Conservation (phyloP, 2,797 vertebrate genomes). For the Poeciliopsis gracilis region DNA sequence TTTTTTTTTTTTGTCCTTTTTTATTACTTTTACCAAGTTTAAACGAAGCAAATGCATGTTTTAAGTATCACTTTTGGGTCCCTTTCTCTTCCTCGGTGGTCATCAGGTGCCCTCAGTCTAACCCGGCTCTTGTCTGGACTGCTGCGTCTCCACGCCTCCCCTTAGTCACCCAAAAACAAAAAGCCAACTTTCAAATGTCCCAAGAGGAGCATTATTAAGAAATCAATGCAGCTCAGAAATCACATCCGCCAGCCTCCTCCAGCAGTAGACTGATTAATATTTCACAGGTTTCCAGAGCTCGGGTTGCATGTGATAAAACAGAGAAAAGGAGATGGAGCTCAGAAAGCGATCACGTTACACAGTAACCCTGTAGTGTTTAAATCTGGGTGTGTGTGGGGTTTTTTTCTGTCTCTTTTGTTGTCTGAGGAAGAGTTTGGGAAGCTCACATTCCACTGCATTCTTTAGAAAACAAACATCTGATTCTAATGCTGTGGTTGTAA, state of each 20-base stretch:
- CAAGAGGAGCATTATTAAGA: constrained; percentile 54
- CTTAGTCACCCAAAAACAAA: constrained; percentile 21
- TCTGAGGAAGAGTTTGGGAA: constrained; percentile 5
- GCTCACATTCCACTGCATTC: constrained; percentile 35
- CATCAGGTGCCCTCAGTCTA: background rate
- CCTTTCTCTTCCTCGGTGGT: background rate
- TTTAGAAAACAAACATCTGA: background rate
- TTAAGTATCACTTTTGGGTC: background rate
- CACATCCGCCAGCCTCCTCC: constrained; percentile 49
- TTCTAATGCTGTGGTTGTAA: background rate
- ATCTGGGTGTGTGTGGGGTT: constrained; percentile 8
- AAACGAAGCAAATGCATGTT: background rate
- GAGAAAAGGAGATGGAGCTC: constrained; percentile 31
- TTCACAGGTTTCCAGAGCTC: constrained; percentile 22
- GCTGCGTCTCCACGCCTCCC: background rate
- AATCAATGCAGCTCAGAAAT: constrained; percentile 48
- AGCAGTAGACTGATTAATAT: constrained; percentile 40
- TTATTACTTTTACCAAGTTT: background rate
- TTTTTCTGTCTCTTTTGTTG: constrained; percentile 21
- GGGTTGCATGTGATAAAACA: constrained; percentile 13
- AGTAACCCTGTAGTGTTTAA: constrained; percentile 35
- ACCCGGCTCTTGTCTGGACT: background rate
- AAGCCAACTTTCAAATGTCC: constrained; percentile 46
- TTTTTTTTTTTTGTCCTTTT: background rate
- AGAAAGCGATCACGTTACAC: constrained; percentile 43